Evolutionary conservation across 1,140 invertebrate genomes (phyloP), one percentile per base, ranked within the genome.

Genomic region (Schlechtendalia chinensis): DNA sequence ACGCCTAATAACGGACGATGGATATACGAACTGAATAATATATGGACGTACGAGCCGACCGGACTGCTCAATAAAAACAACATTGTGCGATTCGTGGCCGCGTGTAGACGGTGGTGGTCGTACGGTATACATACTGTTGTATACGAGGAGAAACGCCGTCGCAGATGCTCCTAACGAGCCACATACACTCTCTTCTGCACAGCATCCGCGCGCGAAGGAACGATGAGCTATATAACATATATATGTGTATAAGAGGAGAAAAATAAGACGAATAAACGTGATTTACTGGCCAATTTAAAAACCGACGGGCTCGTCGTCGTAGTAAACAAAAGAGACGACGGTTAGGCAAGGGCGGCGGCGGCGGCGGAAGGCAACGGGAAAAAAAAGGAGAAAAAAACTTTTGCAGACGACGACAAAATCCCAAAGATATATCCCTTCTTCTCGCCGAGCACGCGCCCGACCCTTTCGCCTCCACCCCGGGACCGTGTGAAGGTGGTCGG

Each of bases 241-340:
- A 39, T 39, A 39, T 39, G 8, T 39, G 8, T 39, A 39, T 39
- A 39, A 39, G 24, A 54, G 16, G 8, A 71, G 10, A 45, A 50
- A 6, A 39, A 54, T 12, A 72, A 72, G 47, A 72, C 27, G 56
- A 45, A 79, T 63, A 79, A 79, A 79, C 75, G 75, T 79, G 75
- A 79, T 79, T 79, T 79, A 79, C 58, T 79, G 75, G 56, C 39
- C 75, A 79, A 79, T 79, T 79, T 79, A 79, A 79, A 79, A 79
- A 79, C 75, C 75, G 29, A 79, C 54, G 75, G 56, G 74, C 32
- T 59, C 74, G 74, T 77, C 58, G 74, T 58, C 65, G 75, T 79
- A 54, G 75, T 63, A 79, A 79, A 79, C 58, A 79, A 79, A 63
- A 63, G 58, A 11, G 22, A 17, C 6, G 24, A 10, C 22, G 16